These are phyloP conservation scores for Lumbricus terrestris DNA, from an alignment of 2,888 invertebrate genomes.

Conservation along the genomic window DNA sequence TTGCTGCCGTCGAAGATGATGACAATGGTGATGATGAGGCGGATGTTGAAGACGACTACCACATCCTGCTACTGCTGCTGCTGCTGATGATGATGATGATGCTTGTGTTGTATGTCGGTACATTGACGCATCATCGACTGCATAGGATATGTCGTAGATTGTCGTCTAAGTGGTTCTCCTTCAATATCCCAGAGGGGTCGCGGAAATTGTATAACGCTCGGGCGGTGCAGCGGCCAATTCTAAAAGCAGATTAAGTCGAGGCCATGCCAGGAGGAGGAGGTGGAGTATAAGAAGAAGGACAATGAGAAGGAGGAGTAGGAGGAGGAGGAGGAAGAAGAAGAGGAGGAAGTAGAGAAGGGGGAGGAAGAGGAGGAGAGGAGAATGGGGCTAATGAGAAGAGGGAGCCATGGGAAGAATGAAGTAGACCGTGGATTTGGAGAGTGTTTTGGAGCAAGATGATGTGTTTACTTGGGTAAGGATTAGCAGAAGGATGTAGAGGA, in stretches of 20 bases:
- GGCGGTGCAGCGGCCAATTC: neutral
- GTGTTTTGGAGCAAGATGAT: no score
- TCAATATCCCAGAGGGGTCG: neutral
- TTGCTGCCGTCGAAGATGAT: neutral
- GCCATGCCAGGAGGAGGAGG: neutral
- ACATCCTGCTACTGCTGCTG: no score
- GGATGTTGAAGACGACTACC: neutral
- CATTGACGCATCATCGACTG: neutral
- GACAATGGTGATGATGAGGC: neutral
- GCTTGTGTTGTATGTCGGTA: neutral
- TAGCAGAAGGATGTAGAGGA: neutral
- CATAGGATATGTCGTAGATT: neutral
- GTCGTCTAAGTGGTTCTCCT: neutral
- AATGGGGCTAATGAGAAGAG: neutral
- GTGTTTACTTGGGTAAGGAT: no score
- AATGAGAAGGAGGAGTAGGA: neutral
- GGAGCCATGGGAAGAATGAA: neutral
- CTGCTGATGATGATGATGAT: neutral
- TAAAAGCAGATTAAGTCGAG: neutral
- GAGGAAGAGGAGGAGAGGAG: neutral
- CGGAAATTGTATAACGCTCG: neutral
- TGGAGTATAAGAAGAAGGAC: neutral
- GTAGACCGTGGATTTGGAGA: neutral
- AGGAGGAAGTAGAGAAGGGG: neutral
- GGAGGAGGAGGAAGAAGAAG: neutral